Evolutionary conservation across 2,113 vertebrate genomes (phyloP).

Genomic region (Hydrolagus affinis): DNA sequence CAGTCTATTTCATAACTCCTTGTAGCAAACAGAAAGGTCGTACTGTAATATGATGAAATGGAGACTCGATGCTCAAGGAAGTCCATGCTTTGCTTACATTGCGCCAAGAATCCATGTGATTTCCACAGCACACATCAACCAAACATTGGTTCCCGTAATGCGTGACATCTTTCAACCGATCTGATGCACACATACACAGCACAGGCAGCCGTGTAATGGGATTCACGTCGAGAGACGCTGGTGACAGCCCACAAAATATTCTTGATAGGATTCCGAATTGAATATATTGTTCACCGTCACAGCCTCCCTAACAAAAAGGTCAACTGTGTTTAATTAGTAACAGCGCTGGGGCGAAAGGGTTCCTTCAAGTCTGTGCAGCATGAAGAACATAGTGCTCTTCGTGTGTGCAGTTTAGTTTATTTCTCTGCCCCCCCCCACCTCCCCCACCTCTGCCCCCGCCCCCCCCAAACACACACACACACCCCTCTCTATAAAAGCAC

Average conservation of each 20-base stretch:
- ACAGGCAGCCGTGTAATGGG: neutral
- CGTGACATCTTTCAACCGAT: too few species aligned
- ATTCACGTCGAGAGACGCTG: neutral
- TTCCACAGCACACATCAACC: neutral
- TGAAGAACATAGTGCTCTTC: constrained; percentile 28
- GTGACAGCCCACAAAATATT: neutral
- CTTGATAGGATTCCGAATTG: neutral
- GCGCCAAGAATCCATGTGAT: too few species aligned
- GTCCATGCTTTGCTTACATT: neutral
- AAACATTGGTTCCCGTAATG: neutral
- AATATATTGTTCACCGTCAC: neutral
- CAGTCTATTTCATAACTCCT: neutral
- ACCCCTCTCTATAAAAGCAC: neutral
- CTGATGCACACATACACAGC: neutral
- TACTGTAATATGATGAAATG: neutral
- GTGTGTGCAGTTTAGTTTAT: neutral
- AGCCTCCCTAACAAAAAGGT: neutral
- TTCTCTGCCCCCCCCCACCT: neutral
- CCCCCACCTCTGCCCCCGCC: too few species aligned
- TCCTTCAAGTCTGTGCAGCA: constrained; percentile 14
- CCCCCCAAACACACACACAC: too few species aligned
- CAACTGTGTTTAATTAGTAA: constrained; percentile 16
- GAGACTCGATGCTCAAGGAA: neutral
- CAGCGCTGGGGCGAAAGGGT: neutral
- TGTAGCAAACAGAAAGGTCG: neutral